Percentiles rank a stretch among this genome's conserved stretches.
phyloP scores from a whole-genome alignment of 2,113 vertebrate genomes.

The Labeo catla region DNA sequence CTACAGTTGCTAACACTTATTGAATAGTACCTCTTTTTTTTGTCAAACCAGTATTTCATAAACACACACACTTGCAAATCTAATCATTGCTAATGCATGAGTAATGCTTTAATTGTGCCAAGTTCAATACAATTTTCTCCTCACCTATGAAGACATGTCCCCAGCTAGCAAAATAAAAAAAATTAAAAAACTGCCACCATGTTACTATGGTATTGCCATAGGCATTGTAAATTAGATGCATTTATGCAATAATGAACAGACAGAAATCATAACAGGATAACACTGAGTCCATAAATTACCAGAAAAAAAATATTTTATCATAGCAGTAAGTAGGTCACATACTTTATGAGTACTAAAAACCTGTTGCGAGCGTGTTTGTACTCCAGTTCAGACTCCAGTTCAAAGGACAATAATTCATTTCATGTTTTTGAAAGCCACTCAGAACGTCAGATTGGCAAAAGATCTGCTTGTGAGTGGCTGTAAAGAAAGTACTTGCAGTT shows the following conservation, averaged over 20 bases:
- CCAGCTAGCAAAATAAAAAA: background rate
- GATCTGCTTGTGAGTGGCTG: background rate
- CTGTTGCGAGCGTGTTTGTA: background rate
- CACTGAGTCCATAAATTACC: background rate
- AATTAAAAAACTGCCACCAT: background rate
- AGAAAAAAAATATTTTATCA: background rate
- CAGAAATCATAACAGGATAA: background rate
- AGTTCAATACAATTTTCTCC: background rate
- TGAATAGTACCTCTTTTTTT: background rate
- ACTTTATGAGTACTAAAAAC: background rate
- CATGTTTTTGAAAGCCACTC: background rate
- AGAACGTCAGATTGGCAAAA: background rate
- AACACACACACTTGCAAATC: slow-evolving; percentile 3
- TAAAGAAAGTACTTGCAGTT: background rate
- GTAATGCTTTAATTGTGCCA: background rate
- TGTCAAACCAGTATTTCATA: background rate
- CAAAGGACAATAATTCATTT: background rate
- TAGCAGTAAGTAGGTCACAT: slow-evolving; percentile 16
- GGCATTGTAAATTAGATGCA: background rate
- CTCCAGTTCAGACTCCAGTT: background rate
- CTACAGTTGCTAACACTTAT: slow-evolving; percentile 17
- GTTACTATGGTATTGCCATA: background rate
- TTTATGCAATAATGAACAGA: background rate
- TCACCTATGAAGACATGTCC: background rate
- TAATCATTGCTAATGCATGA: background rate